A percentile compares a stretch with the other conserved stretches of the same genome.
Conservation (phyloP, 2,113 vertebrate genomes). For the Dolichotis patagonum region DNA sequence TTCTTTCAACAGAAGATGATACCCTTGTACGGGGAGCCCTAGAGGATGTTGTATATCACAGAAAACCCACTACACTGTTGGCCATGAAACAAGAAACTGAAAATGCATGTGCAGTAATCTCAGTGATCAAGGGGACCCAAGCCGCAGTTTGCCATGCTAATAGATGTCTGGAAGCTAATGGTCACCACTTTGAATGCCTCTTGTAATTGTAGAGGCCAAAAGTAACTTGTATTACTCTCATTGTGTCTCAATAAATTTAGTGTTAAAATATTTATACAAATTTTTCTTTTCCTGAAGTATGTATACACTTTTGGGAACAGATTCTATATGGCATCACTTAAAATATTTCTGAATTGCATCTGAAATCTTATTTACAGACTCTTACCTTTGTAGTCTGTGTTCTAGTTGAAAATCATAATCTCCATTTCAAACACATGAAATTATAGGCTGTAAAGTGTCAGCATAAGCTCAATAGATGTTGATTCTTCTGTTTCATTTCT, state of each 20-base stretch:
- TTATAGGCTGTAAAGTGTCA: background rate
- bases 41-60: background rate
- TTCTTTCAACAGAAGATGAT: background rate
- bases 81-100: background rate
- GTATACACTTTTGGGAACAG: background rate
- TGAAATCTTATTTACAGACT: background rate
- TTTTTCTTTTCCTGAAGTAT: background rate
- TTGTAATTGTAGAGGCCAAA: background rate
- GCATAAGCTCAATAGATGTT: background rate
- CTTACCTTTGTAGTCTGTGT: background rate
- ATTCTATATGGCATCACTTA: background rate
- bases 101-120: background rate
- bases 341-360: background rate
- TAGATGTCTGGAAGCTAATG: background rate
- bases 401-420: background rate
- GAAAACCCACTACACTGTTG: background rate
- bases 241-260: background rate
- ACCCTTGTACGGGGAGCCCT: background rate
- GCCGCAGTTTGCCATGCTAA: background rate
- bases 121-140: background rate
- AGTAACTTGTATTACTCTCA: background rate
- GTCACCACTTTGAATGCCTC: background rate
- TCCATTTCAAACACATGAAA: background rate
- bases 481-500: background rate
- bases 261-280: background rate